phyloP scores from a whole-genome alignment of 1,140 invertebrate species.

The Propsilocerus akamusi region DNA sequence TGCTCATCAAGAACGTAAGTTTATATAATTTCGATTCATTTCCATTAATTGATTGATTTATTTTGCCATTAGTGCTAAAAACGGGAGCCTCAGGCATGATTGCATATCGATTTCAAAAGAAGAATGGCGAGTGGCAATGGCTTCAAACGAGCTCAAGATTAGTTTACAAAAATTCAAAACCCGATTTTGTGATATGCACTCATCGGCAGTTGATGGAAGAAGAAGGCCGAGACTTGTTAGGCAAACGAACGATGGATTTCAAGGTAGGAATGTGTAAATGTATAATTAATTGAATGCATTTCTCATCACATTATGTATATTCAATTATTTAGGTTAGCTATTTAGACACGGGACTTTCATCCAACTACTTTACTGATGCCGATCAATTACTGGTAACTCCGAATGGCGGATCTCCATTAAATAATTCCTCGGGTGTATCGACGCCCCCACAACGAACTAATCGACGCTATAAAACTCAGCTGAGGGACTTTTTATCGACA shows the following conservation, averaged over 20 bases:
- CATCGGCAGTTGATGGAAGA: slow-evolving; percentile 97
- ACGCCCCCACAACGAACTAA: slow-evolving; percentile 53
- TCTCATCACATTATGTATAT: not conserved
- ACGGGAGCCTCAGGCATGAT: slow-evolving; percentile 97
- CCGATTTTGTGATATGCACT: slow-evolving; percentile 95
- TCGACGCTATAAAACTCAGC: slow-evolving; percentile 77
- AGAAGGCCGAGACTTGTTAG: slow-evolving; percentile 87
- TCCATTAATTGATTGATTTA: not conserved
- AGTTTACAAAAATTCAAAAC: slow-evolving; percentile 98
- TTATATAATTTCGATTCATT: not conserved
- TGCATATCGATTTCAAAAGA: slow-evolving; percentile 88
- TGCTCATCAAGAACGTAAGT: slow-evolving; percentile 96
- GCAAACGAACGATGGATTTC: slow-evolving; percentile 96
- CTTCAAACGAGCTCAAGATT: slow-evolving; percentile 86
- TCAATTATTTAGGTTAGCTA: slow-evolving; percentile 40
- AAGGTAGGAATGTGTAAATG: slow-evolving; percentile 43
- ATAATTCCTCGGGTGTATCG: slow-evolving; percentile 14
- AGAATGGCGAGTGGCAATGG: slow-evolving; percentile 93
- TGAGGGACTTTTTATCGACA: slow-evolving; percentile 79
- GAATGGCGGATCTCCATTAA: slow-evolving; percentile 17
- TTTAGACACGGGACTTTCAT: slow-evolving; percentile 76
- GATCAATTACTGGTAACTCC: slow-evolving; percentile 54
- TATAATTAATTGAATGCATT: no score
- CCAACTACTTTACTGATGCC: slow-evolving; percentile 71
- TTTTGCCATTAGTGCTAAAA: slow-evolving; percentile 69